phyloP scores from a whole-genome alignment of 2,888 invertebrate genomes.

The Plebejus anna region DNA sequence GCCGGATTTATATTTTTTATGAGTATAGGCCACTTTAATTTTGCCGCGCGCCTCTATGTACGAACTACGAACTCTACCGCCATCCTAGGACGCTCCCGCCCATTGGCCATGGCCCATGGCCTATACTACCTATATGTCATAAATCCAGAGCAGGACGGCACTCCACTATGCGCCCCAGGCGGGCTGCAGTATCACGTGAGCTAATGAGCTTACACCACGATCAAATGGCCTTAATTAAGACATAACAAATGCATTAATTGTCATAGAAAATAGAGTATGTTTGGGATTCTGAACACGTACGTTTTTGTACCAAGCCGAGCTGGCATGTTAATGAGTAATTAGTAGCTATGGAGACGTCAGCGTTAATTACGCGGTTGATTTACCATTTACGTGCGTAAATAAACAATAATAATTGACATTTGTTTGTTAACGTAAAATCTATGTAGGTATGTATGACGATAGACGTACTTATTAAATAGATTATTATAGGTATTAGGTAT shows the following conservation, averaged over 20 bases:
- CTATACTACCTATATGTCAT: too few relatives aligned
- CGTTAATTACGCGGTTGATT: background rate
- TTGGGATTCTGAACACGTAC: background rate
- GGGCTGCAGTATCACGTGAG: background rate
- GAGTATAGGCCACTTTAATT: too few relatives aligned
- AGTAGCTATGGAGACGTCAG: slow-evolving; percentile 5
- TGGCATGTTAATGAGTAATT: slow-evolving; percentile 13
- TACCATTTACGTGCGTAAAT: background rate
- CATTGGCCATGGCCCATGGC: too few relatives aligned
- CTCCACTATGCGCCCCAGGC: too few relatives aligned
- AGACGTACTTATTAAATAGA: background rate
- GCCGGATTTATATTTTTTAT: too few relatives aligned
- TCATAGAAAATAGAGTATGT: slow-evolving; percentile 7
- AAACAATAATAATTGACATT: background rate
- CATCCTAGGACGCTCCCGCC: too few relatives aligned
- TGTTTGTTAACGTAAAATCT: background rate
- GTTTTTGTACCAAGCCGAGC: slow-evolving; percentile 8
- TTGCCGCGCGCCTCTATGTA: too few relatives aligned
- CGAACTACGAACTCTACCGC: too few relatives aligned
- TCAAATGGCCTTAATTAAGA: background rate
- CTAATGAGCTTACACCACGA: background rate
- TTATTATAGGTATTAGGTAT: background rate
- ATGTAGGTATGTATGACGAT: background rate
- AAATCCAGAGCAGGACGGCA: too few relatives aligned
- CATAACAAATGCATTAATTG: slow-evolving; percentile 9